Base-by-base conservation (phyloP, 2,888 invertebrate species). In the Rhingia rostrata region DNA sequence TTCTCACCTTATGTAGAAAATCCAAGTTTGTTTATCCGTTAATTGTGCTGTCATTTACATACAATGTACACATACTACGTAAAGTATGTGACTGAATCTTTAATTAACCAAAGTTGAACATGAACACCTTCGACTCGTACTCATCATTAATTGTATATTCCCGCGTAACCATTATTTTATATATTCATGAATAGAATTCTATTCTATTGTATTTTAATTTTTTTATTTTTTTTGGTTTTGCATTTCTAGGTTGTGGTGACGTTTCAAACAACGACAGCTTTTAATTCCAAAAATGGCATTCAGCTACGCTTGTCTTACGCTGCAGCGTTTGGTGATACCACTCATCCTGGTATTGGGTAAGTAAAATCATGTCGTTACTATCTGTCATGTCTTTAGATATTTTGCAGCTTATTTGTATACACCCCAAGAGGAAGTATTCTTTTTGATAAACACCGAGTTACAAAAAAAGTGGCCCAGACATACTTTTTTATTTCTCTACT, bases 311-410 rank as follows among this genome's bases (percentile, higher is more conserved):
- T 91, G 91, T 88, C 88, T 90, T 85, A 88, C 89, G 79, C 87
- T 90, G 81, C 90, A 90, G 87, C 91, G 91, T 70, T 88, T 88
- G 80, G 90, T 90, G 33, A 86, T 90, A 87, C 90, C 90, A 86
- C 88, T 89, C 63, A 88, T 91, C 69, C 88, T 90, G 88, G 91
- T 89, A 66, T 86, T 91, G 86, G 90, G 90, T 90, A 86, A 90
- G 91, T 88, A 49, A 35, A 6, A 3, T 30, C 30, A 5, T 9
- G 6, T 9, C 22, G 30, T 49, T 9, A 4, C 7, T 4, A 49
- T 22, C 22, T 22, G 22, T 22, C 22, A 22, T 22, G 2, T 22
- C 22, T 22, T 22, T 2, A 22, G 22, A 2, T 22, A 22, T 22
- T 2, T 22, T 22, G 22, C 2, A 22, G 22, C 22, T 2, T 22